phyloP scores from a whole-genome alignment of 1,140 invertebrate species.

The Paramacrobiotus metropolitanus region DNA sequence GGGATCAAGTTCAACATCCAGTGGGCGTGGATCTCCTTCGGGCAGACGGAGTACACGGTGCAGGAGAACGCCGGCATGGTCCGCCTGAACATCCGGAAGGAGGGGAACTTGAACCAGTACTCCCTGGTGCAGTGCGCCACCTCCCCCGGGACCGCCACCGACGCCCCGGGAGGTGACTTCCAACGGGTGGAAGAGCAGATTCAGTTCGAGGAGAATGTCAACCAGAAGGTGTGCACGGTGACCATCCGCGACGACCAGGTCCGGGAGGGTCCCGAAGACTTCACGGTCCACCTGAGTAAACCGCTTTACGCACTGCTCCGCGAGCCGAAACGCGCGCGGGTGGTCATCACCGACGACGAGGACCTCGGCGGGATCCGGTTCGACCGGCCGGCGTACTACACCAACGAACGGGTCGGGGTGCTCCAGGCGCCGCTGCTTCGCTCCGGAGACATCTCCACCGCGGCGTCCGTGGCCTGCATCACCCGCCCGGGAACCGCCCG shows the following conservation, averaged over 20 bases:
- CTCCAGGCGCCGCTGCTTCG: conserved; percentile 15
- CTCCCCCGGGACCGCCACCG: neutral
- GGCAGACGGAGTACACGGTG: neutral
- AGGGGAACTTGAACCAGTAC: neutral
- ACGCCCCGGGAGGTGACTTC: neutral
- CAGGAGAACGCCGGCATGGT: neutral
- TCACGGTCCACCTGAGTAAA: conserved; percentile 18
- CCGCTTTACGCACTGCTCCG: conserved; percentile 17
- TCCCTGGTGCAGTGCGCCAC: neutral
- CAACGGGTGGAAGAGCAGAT: conserved; percentile 13
- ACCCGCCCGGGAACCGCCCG: conserved; percentile 18
- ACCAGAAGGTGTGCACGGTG: conserved; percentile 19
- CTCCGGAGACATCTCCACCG: conserved; percentile 18
- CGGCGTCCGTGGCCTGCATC: conserved; percentile 19
- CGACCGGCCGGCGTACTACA: conserved; percentile 14
- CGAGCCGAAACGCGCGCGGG: conserved; percentile 2
- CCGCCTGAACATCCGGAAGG: neutral
- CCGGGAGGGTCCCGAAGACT: conserved; percentile 20
- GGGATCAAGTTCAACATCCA: conserved; percentile 19
- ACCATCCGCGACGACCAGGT: conserved; percentile 21
- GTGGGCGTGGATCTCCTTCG: conserved; percentile 15
- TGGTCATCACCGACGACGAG: conserved; percentile 13
- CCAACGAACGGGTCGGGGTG: conserved; percentile 19
- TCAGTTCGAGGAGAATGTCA: conserved; percentile 22
- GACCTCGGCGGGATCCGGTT: conserved; percentile 14